Evolutionary conservation across 53 echinoderm and acorn worm species (phyloP).

Genomic region (Paelopatides confundens): DNA sequence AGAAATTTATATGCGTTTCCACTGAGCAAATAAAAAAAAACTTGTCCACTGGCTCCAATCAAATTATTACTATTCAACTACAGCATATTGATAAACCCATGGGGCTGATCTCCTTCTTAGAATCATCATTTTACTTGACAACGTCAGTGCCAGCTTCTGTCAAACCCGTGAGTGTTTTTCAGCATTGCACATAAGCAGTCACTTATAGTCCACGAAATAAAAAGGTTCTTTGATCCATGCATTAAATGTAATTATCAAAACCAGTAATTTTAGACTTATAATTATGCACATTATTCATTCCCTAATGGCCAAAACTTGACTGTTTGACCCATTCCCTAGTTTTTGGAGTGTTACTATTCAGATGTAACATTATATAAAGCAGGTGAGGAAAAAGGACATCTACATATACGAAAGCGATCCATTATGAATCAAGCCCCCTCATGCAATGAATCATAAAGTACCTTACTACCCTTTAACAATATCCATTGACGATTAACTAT

Average conservation of each 20-base stretch:
- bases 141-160: not conserved
- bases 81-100: no score
- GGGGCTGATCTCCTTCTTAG: no score
- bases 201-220: not conserved
- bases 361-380: not conserved
- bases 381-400: not conserved
- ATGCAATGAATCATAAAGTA: not conserved
- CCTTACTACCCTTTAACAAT: not conserved
- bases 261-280: not conserved
- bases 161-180: not conserved
- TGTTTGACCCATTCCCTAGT: not conserved
- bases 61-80: no score
- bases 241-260: not conserved
- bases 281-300: not conserved
- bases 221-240: not conserved
- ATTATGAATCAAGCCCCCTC: not conserved
- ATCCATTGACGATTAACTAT: not conserved
- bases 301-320: not conserved
- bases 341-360: not conserved
- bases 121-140: no score
- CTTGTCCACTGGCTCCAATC: no score
- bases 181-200: not conserved
- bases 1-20: no score
- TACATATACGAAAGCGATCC: not conserved
- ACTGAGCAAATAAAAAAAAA: no score